Evolutionary conservation across 2,113 vertebrate genomes (phyloP), one percentile per base, ranked within the genome.

Genomic region (Centropus unirufus): DNA sequence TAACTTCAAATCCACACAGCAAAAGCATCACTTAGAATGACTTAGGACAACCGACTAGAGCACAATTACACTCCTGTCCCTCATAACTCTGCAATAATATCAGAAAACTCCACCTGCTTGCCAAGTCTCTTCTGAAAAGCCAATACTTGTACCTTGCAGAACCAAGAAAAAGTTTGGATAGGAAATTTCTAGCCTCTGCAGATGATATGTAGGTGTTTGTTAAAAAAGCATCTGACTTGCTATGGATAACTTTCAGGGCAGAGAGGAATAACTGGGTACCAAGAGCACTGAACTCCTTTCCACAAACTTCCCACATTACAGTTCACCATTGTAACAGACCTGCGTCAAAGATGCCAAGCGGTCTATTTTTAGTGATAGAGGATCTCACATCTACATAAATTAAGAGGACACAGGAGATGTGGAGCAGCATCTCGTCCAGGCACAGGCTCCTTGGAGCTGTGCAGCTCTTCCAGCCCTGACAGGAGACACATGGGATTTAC

Each of bases 201-300:
- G 89, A 93, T 77, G 91, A 70, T 66, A 66, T 12, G 89, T 74
- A 93, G 95, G 85, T 90, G 95, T 92, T 82, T 61, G 74, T 89
- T 87, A 91, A 84, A 67, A 32, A n/a, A 3, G 23, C 32, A 13
- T 32, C 51, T 78, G 77, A 84, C 89, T 95, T 67, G 81, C 64
- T 75, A 16, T 5, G 66, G 87, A 13, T 29, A 78, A 55, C 26
- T 54, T 87, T 76, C 82, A 90, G 85, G 67, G 70, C 84, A 93
- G 79, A 72, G 82, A 70, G 90, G 75, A 91, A 24, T 66, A 87
- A 78, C 3, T 79, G 62, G 66, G 78, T 49, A 58, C 54, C n/a
- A 58, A 39, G 40, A 83, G 40, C 52, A 16, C 74, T 11, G 57
- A 92, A 58, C 44, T 64, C 70, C 88, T 83, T 9, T 9, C n/a